Conservation (phyloP, 2,888 invertebrate genomes). For the Athalia cordata region DNA sequence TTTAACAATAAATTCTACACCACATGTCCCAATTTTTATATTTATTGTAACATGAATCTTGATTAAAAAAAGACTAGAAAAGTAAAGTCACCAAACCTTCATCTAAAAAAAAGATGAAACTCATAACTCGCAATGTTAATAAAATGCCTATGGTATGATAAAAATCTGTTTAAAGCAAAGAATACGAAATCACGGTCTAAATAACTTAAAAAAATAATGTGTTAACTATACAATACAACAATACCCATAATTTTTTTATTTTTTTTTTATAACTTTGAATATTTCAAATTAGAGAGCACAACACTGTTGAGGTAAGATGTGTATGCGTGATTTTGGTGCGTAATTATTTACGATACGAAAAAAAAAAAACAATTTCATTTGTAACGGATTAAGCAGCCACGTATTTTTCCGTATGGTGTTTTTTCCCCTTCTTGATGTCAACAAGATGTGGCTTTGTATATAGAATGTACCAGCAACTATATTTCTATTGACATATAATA, state of each 20-base stretch:
- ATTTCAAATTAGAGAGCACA: slow-evolving; percentile 2
- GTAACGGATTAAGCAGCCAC: slow-evolving; percentile 2
- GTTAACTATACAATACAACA: slow-evolving; percentile 5
- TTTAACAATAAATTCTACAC: slow-evolving; percentile 37
- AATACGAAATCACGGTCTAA: not conserved
- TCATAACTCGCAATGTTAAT: not conserved
- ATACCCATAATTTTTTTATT: not conserved
- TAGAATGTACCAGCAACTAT: too few species aligned
- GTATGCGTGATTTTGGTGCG: slow-evolving; percentile 9
- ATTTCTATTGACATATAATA: too few species aligned
- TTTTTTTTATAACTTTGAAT: not conserved
- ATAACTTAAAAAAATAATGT: not conserved
- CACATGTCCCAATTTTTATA: slow-evolving; percentile 16
- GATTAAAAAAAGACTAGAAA: slow-evolving; percentile 35
- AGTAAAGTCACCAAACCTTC: slow-evolving; percentile 31
- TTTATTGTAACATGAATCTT: slow-evolving; percentile 21
- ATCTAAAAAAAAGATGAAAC: not conserved
- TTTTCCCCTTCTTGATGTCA: not conserved
- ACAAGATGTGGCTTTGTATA: not conserved
- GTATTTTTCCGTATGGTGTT: not conserved
- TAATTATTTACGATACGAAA: not conserved
- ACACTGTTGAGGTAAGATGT: not conserved
- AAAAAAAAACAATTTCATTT: slow-evolving; percentile 28
- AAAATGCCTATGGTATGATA: not conserved
- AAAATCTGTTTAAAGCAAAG: not conserved